A percentile compares a stretch with the other conserved stretches of the same genome.
These are phyloP conservation scores for Sisor rabdophorus DNA, from an alignment of 2,113 vertebrate genomes.

Conservation along the genomic window DNA sequence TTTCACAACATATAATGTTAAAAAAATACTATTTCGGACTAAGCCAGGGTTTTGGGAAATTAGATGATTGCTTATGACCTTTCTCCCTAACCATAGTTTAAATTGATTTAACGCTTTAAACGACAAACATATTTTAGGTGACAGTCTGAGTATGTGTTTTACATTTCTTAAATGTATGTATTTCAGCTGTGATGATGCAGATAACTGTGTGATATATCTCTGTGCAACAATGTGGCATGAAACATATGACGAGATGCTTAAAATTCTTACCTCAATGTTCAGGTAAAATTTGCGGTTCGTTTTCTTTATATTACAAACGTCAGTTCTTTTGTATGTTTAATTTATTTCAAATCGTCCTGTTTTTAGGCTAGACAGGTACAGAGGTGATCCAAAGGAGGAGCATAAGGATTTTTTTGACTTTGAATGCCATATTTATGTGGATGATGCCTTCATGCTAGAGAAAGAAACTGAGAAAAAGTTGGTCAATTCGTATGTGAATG, in stretches of 20 bases:
- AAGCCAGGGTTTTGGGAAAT: too few relatives aligned
- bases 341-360: constrained; percentile 5
- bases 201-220: constrained; percentile 70
- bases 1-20: too few relatives aligned
- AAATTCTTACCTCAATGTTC: constrained; percentile 78
- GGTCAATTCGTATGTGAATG: constrained; percentile 67
- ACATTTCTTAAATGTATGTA: neutral
- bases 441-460: constrained; percentile 67
- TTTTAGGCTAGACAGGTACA: constrained; percentile 72
- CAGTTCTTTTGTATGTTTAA: neutral
- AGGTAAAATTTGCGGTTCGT: constrained; percentile 56
- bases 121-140: neutral
- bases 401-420: constrained; percentile 73
- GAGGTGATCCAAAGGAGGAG: constrained; percentile 67
- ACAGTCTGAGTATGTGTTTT: neutral
- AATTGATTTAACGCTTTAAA: neutral
- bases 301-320: neutral
- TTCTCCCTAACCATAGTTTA: too few relatives aligned
- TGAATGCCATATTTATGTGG: constrained; percentile 72
- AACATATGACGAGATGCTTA: constrained; percentile 77
- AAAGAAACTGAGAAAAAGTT: constrained; percentile 53
- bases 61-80: too few relatives aligned
- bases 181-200: constrained; percentile 48
- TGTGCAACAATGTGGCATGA: constrained; percentile 82
- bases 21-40: too few relatives aligned